Evolutionary conservation across 2,888 invertebrate genomes (phyloP).

Genomic region (Oscheius sp.): DNA sequence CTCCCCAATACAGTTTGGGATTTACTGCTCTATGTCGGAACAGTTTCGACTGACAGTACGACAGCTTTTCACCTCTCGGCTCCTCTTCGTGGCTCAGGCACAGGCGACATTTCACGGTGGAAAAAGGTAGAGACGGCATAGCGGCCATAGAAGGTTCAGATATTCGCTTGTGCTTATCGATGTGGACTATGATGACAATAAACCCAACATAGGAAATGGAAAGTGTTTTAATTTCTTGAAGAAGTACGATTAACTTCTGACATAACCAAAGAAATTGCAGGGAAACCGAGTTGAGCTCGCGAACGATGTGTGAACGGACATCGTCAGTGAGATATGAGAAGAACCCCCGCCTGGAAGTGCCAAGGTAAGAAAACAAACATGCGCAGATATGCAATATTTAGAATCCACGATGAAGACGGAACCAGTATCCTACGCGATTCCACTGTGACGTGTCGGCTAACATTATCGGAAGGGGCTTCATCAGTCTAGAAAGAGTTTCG

Average conservation of each 20-base stretch:
- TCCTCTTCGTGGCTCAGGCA: slow-evolving; percentile 60
- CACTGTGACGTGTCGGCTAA: slow-evolving; percentile 12
- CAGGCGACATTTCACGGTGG: slow-evolving; percentile 64
- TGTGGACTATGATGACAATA: slow-evolving; percentile 40
- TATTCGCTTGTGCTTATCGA: slow-evolving; percentile 64
- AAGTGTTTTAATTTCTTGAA: slow-evolving; percentile 3
- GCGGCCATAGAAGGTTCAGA: background rate
- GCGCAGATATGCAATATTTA: background rate
- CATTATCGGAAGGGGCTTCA: slow-evolving; percentile 30
- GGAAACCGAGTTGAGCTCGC: too few relatives aligned
- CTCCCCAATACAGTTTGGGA: slow-evolving; percentile 88
- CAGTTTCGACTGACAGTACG: slow-evolving; percentile 92
- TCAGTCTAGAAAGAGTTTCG: background rate
- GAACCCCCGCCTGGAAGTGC: too few relatives aligned
- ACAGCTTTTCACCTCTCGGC: slow-evolving; percentile 76
- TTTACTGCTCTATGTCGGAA: slow-evolving; percentile 92
- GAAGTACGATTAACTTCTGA: background rate
- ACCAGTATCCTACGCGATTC: background rate
- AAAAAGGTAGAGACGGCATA: slow-evolving; percentile 40
- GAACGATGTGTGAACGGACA: too few relatives aligned
- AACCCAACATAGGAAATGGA: background rate
- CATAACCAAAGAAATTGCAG: background rate
- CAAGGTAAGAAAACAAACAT: too few relatives aligned
- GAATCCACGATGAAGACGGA: background rate
- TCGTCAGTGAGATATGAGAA: too few relatives aligned